Conservation (phyloP, 1,140 invertebrate genomes). For the Bombus terrestris region DNA sequence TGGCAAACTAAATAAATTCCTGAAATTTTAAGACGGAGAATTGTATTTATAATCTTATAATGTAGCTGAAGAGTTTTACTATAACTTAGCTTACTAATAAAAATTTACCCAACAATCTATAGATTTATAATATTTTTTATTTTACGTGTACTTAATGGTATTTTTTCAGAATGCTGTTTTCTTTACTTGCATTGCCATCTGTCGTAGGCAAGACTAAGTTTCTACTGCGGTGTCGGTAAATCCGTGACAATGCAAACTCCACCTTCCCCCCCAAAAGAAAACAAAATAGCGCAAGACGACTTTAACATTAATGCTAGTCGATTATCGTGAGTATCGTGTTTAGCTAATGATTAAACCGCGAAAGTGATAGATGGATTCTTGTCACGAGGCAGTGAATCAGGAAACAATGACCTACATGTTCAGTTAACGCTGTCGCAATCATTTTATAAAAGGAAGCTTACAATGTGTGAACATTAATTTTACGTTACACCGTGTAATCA, state of each 20-base stretch:
- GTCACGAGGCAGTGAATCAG: neutral
- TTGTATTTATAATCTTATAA: too few species aligned
- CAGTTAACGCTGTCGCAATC: neutral
- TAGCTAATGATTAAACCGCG: too few species aligned
- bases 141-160: neutral
- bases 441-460: neutral
- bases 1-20: too few species aligned
- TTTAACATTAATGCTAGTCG: too few species aligned
- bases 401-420: conserved; percentile 35
- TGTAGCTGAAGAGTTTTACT: too few species aligned
- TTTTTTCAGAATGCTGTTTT: neutral
- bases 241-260: neutral
- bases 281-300: neutral
- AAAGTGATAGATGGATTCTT: neutral
- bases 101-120: neutral
- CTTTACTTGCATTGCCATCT: neutral
- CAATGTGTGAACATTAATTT: conserved; percentile 47
- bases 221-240: neutral
- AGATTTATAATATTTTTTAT: neutral
- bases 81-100: too few species aligned
- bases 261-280: too few species aligned
- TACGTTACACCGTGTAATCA: conserved; percentile 38
- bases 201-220: neutral
- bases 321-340: neutral
- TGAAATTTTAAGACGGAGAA: too few species aligned